These are phyloP conservation scores for Emberiza fucata DNA, from an alignment of 2,113 vertebrate species.

Conservation along the genomic window DNA sequence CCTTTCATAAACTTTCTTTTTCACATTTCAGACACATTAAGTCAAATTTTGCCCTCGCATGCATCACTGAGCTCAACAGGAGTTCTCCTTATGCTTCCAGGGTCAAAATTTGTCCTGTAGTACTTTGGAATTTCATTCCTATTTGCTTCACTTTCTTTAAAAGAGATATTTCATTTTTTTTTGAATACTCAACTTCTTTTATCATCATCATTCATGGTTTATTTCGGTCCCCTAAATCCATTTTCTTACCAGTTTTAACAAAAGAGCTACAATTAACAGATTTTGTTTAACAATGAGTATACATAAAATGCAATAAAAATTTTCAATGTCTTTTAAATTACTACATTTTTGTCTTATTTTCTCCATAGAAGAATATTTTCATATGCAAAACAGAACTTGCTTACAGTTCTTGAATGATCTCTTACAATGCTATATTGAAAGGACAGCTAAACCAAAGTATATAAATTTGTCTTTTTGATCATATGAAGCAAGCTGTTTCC, in stretches of 20 bases:
- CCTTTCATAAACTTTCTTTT: background rate
- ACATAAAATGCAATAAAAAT: background rate
- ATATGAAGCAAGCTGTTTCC: background rate
- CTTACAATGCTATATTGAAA: background rate
- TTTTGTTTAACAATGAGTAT: background rate
- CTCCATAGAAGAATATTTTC: background rate
- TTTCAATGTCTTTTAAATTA: background rate
- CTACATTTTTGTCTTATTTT: background rate
- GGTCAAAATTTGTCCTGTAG: background rate
- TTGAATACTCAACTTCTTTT: background rate
- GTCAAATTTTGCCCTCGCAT: constrained; percentile 26
- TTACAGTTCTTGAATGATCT: background rate
- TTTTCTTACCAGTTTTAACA: background rate
- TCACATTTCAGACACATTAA: constrained; percentile 3
- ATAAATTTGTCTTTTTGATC: constrained; percentile 12
- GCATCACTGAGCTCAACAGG: constrained; percentile 46
- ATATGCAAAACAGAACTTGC: background rate
- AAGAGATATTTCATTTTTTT: background rate
- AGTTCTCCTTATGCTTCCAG: background rate
- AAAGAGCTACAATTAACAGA: background rate
- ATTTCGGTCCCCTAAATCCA: background rate
- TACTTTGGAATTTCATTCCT: background rate
- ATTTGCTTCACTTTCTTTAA: background rate
- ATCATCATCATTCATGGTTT: background rate
- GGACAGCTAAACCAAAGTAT: background rate